Evolutionary conservation across 2,113 vertebrate species (phyloP), one percentile per base, ranked within the genome.

Genomic region (Pluvialis apricaria): DNA sequence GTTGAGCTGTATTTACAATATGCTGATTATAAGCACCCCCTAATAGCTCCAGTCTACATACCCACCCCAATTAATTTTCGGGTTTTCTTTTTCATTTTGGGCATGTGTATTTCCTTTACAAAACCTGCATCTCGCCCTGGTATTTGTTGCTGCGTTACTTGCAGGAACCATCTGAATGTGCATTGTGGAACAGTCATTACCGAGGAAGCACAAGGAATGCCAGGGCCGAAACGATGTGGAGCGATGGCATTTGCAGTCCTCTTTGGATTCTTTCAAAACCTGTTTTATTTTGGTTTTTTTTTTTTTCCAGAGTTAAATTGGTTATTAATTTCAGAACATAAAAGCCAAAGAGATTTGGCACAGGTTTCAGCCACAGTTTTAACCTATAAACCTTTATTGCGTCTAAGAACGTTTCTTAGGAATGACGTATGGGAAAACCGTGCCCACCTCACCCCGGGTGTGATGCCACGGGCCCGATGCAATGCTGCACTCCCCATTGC

Each of bases 1-100:
- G 13, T 40, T 24, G 91, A 66, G 85, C 76, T 71, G 77, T 31
- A 38, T 83, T 92, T 47, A 96, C 95, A 97, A 96, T 82, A 47
- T 3, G 24, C 69, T 7, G 21, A 93, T 71, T 95, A 94, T 93
- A 28, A 78, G 69, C 1, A 2, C 13, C 71, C 84, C 66, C 69
- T 66, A 49, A 3, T 5, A 69, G 91, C 40, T 45, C 81, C 80
- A 65, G 58, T 7, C 60, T 57, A 15, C 1, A 14, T 6, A 36
- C 29, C 83, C 88, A 75, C 58, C 93, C 68, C 10, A 10, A 2
- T 70, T 90, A 52, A 84, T 66, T 68, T 26, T 29, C 1, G 2
- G 49, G 20, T 32, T 90, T 82, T 82, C 90, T 76, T 49, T 62
- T 91, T 85, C 93, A 68, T 92, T 91, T 65, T 69, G 94, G 81